Evolutionary conservation across 2,888 invertebrate genomes (phyloP), one percentile per base, ranked within the genome.

Genomic region (Ptychoptera albimana): DNA sequence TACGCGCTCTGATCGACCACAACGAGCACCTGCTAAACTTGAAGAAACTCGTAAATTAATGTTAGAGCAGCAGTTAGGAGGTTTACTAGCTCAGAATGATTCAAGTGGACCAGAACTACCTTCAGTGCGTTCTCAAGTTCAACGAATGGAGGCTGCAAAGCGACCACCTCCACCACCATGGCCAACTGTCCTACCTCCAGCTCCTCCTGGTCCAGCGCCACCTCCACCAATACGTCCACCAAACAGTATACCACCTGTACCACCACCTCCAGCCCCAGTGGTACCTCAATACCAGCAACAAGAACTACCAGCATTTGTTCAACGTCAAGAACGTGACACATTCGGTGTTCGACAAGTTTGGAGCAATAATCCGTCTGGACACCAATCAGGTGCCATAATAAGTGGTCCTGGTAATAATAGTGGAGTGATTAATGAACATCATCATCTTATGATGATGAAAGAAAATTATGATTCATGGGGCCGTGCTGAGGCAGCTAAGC

Each of bases 11-110:
- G 84, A 86, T 52, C 42, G 42, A 10, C 42, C 42, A 12, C 77
- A 81, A 2, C 71, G 82, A 1, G 74, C 78, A 0, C 75, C 79
- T 15, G 80, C 88, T 42, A 87, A 91, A 58, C 64, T 92, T 36
- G 88, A 89, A 59, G 87, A 88, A 50, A 85, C 88, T 8, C 72
- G 91, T 44, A 85, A 84, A 57, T 67, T 84, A 55, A 78, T 89
- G 73, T 63, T 92, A 32, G 87, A 91, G 56, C 82, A 88, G 52
- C 89, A 91, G 63, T 61, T 91, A 41, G 79, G 82, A 53, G 77
- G 78, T 13, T 57, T 60, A 41, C 60, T 63, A 43, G 53, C 54
- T 23, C 56, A 53, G 45, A 48, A 46, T 36, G 50, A 46, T 16
- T 14, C 45, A 6, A 51, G 53, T 35, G 51, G 54, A 11, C 52